Evolutionary conservation across 2,888 invertebrate genomes (phyloP), one percentile per base, ranked within the genome.

Genomic region (Himalopsyche anomala): DNA sequence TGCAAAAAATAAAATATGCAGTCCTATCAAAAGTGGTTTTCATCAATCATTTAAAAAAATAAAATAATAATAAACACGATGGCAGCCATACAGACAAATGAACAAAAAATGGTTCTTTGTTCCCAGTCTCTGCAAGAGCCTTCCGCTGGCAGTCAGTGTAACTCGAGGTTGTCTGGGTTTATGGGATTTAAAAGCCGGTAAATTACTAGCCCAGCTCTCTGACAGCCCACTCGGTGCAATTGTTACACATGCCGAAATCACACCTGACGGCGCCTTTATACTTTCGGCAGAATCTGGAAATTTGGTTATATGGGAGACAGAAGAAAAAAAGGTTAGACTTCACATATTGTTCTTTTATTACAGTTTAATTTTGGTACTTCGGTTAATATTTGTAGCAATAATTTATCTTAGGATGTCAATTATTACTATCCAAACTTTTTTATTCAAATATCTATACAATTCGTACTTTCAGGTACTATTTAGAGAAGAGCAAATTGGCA

Each of bases 151-250:
- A 6, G 97, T 97, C 0, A 98, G 98, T 0, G 98, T 98, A 0
- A 99, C 99, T 0, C 94, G 99, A 87, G 97, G 97, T 89, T 98
- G 98, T 90, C 97, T 99, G 88, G 99, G 98, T 0, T 95, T 99
- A 2, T 99, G 99, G 98, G 97, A 98, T 91, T 94, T 98, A 40
- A 94, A 96, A 89, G 95, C 96, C 0, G 99, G 99, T 0, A 95
- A 95, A 89, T 92, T 99, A n/a, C 92, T 97, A 87, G 95, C 97
- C 0, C 98, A 97, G 90, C 92, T 99, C 54, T 98, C 98, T 0
- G 98, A 98, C 89, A 98, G 97, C 89, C 97, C 98, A 0, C 93
- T 98, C 4, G 98, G 98, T 0, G 98, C 99, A 9, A 99, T 99
- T 89, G 98, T 99, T 0, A 98, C 98, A 0, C 97, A 98, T 89